A percentile compares a stretch with the other conserved stretches of the same genome.
phyloP scores from a whole-genome alignment of 2,888 invertebrate genomes.

The Vesta saturnalis region DNA sequence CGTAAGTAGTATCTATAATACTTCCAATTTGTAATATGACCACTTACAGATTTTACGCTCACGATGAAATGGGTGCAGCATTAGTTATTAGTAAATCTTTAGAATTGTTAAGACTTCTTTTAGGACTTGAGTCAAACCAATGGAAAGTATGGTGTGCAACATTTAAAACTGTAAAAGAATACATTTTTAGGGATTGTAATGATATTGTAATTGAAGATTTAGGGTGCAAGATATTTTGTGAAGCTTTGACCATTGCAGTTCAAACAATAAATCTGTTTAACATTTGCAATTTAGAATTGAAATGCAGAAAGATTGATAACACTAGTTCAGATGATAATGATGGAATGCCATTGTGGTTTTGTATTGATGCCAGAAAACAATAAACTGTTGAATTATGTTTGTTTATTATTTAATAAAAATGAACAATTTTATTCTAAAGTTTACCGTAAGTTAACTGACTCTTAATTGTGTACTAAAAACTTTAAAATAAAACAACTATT shows the following conservation, averaged over 20 bases:
- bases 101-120: conserved; percentile 20
- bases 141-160: conserved; percentile 27
- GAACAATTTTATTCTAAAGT: background rate
- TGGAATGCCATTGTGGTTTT: conserved; percentile 33
- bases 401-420: conserved; percentile 2
- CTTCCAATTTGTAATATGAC: no score
- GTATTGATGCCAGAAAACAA: conserved; percentile 24
- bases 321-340: conserved; percentile 18
- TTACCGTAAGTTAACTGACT: no score
- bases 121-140: conserved; percentile 16
- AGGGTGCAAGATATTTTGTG: conserved; percentile 13
- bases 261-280: conserved; percentile 17
- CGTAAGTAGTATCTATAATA: background rate
- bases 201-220: conserved; percentile 5
- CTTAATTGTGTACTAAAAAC: no score
- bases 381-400: background rate
- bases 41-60: conserved; percentile 17
- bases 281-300: conserved; percentile 24
- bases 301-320: conserved; percentile 26
- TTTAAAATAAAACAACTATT: no score
- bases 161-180: conserved; percentile 23
- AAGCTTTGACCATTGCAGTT: conserved; percentile 12
- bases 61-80: conserved; percentile 27
- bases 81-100: conserved; percentile 25
- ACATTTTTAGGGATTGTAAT: conserved; percentile 15